These are phyloP conservation scores for Drosophila paracracens DNA, from an alignment of 2,888 invertebrate genomes.

Conservation along the genomic window DNA sequence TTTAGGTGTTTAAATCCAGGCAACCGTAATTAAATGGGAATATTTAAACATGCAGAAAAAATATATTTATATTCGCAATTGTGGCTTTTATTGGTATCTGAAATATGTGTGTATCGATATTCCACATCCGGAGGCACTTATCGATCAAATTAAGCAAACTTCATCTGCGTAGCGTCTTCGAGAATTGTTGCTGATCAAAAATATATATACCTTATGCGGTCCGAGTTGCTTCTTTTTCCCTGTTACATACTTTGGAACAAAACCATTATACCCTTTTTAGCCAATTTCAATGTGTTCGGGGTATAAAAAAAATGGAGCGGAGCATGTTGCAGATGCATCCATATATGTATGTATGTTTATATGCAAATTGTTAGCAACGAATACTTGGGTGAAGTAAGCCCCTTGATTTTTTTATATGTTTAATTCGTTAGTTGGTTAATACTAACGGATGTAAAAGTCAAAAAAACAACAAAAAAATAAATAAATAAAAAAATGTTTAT, in stretches of 20 bases:
- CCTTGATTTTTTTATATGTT: slow-evolving; percentile 25
- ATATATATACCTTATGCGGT: neutral
- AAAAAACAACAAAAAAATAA: slow-evolving; percentile 5
- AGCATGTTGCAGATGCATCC: slow-evolving; percentile 2
- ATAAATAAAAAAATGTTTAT: slow-evolving; percentile 44
- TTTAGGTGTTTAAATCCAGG: neutral
- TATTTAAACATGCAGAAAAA: neutral
- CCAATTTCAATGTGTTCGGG: neutral
- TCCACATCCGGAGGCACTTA: neutral
- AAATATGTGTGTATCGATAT: neutral
- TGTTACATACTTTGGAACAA: neutral
- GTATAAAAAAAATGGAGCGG: slow-evolving; percentile 7
- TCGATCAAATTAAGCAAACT: neutral
- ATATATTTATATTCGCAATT: neutral
- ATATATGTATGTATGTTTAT: slow-evolving; percentile 1
- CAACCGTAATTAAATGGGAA: neutral
- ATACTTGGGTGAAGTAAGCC: slow-evolving; percentile 45
- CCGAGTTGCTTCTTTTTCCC: neutral
- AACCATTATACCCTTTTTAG: neutral
- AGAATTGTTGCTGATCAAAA: neutral
- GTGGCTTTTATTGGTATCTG: neutral
- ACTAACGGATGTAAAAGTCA: slow-evolving; percentile 53
- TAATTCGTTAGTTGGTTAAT: slow-evolving; percentile 63
- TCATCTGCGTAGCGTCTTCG: neutral
- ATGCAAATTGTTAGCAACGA: slow-evolving; percentile 67